These are phyloP conservation scores for Rhinoptilus africanus DNA, from an alignment of 2,113 vertebrate species.

Conservation along the genomic window DNA sequence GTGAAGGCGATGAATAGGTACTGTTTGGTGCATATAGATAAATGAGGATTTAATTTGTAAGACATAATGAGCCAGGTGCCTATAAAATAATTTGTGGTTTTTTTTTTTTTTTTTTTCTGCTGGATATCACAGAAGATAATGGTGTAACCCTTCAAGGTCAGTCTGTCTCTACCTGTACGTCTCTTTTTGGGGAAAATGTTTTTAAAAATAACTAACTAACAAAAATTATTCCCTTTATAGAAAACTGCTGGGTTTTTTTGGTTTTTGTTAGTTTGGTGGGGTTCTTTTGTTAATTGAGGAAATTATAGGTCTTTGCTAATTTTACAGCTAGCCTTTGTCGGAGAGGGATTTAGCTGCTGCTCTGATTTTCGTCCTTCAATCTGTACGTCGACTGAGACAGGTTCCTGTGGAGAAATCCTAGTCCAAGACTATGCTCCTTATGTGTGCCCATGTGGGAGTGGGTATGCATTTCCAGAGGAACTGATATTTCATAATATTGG, in stretches of 20 bases:
- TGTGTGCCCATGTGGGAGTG: neutral
- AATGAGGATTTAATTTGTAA: conserved; percentile 73
- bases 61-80: conserved; percentile 67
- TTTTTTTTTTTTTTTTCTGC: conserved; percentile 37
- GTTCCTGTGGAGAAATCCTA: neutral
- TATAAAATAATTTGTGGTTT: conserved; percentile 10
- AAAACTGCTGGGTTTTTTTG: neutral
- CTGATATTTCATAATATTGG: neutral
- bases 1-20: conserved; percentile 71
- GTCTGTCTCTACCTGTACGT: neutral
- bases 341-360: neutral
- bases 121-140: conserved; percentile 48
- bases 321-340: neutral
- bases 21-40: conserved; percentile 70
- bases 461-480: neutral
- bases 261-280: neutral
- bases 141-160: conserved; percentile 60
- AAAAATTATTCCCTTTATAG: conserved; percentile 3
- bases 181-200: conserved; percentile 41
- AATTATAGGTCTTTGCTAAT: neutral
- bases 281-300: neutral
- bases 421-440: neutral
- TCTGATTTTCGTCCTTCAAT: neutral
- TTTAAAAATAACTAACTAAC: conserved; percentile 1
- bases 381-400: neutral